These are phyloP conservation scores for Antitype chi DNA, from an alignment of 2,888 invertebrate genomes.

Conservation along the genomic window DNA sequence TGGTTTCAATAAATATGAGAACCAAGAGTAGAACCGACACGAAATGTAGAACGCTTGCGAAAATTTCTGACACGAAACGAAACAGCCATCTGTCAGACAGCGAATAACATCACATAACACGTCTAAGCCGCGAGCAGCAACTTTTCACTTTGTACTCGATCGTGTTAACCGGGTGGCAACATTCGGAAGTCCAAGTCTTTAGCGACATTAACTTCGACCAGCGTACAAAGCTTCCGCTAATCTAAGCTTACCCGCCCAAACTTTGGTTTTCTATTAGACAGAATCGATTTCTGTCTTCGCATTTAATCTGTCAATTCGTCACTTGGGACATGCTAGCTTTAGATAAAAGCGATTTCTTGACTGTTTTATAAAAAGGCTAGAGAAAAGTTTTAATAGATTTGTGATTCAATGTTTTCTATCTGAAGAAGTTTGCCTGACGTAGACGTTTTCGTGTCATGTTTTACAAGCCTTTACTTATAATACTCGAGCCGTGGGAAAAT, in stretches of 20 bases:
- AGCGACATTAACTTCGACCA: conserved; percentile 72
- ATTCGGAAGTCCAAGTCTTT: conserved; percentile 70
- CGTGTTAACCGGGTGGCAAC: conserved; percentile 58
- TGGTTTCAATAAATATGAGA: not conserved
- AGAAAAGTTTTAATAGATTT: conserved; percentile 54
- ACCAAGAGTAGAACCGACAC: not conserved
- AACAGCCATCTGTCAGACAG: conserved; percentile 15
- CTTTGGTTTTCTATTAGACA: conserved; percentile 73
- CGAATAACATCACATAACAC: conserved; percentile 23
- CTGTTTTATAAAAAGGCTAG: conserved; percentile 40
- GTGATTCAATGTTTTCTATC: conserved; percentile 48
- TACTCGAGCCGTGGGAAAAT: conserved; percentile 18
- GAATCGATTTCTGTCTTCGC: conserved; percentile 65
- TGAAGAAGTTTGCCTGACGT: conserved; percentile 30
- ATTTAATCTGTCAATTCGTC: conserved; percentile 63
- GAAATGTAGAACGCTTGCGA: not conserved
- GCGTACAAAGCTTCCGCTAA: conserved; percentile 74
- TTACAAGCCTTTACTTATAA: conserved; percentile 42
- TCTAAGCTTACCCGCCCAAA: conserved; percentile 73
- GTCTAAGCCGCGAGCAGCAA: conserved; percentile 38
- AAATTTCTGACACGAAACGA: not conserved
- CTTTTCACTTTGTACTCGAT: conserved; percentile 56
- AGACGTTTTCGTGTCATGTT: conserved; percentile 30
- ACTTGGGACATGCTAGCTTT: conserved; percentile 35
- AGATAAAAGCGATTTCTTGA: conserved; percentile 46